Evolutionary conservation across 2,113 vertebrate species (phyloP).

Genomic region (Bambusicola thoracicus): DNA sequence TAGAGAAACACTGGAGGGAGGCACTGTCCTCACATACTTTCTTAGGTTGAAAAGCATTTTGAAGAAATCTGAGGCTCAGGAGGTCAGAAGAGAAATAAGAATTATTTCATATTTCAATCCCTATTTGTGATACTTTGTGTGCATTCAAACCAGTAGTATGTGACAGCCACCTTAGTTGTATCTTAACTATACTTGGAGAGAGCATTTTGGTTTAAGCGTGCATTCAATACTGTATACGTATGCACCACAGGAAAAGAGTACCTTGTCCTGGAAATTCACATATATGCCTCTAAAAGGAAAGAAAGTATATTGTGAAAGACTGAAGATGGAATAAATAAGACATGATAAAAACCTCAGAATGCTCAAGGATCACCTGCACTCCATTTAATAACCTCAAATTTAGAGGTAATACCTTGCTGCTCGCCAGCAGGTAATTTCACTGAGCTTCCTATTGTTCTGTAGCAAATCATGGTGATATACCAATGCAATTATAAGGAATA

Average conservation of each 20-base stretch:
- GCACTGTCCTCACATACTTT: neutral
- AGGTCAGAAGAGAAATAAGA: neutral
- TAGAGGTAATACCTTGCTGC: neutral
- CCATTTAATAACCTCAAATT: neutral
- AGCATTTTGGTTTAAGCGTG: neutral
- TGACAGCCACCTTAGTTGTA: neutral
- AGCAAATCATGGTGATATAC: neutral
- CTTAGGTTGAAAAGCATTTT: neutral
- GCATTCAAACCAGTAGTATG: neutral
- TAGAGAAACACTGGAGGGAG: neutral
- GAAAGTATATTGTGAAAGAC: neutral
- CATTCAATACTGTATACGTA: neutral
- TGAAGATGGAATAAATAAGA: neutral
- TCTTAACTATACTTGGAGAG: fast-evolving
- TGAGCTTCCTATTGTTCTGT: neutral
- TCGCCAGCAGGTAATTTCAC: neutral
- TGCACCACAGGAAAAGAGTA: neutral
- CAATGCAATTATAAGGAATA: neutral
- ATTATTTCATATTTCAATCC: neutral
- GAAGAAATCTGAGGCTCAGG: neutral
- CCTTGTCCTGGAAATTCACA: neutral
- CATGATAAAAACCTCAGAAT: neutral
- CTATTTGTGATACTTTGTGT: neutral
- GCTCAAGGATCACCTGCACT: neutral
- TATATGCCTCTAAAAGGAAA: neutral